Conservation (phyloP, 1,140 invertebrate species). For the Pectinophora gossypiella region DNA sequence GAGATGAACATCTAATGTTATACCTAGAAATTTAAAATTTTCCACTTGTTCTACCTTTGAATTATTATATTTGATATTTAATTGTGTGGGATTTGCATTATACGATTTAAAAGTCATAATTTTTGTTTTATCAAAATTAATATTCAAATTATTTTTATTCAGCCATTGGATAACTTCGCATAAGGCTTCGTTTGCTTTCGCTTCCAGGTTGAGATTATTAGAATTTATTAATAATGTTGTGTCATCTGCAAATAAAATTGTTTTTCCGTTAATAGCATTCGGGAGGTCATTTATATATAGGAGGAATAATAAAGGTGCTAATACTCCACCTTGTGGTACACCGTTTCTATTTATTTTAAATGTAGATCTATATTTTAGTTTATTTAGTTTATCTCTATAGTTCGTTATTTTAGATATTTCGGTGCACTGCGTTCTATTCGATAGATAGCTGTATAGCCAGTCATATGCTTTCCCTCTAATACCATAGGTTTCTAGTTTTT, state of each 20-base stretch:
- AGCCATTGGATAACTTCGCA: neutral
- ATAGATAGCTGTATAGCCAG: neutral
- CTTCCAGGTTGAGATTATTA: neutral
- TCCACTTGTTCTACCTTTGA: slow-evolving; percentile 45
- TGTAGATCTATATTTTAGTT: neutral
- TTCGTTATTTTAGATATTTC: neutral
- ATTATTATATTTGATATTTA: slow-evolving; percentile 25
- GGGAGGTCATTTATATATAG: neutral
- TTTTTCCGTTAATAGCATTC: neutral
- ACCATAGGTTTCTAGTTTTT: neutral
- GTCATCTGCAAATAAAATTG: neutral
- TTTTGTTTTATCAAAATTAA: slow-evolving; percentile 2
- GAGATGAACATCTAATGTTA: neutral
- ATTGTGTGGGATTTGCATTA: neutral
- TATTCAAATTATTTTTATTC: neutral
- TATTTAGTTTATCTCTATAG: too few relatives aligned
- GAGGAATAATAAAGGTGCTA: neutral
- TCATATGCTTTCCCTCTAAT: neutral
- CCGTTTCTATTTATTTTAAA: slow-evolving; percentile 1
- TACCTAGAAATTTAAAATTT: neutral
- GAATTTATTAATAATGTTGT: neutral
- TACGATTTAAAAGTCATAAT: neutral
- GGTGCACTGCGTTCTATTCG: neutral
- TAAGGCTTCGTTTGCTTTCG: neutral
- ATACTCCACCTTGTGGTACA: neutral